Evolutionary conservation across 2,113 vertebrate species (phyloP).

Genomic region (Puma concolor): DNA sequence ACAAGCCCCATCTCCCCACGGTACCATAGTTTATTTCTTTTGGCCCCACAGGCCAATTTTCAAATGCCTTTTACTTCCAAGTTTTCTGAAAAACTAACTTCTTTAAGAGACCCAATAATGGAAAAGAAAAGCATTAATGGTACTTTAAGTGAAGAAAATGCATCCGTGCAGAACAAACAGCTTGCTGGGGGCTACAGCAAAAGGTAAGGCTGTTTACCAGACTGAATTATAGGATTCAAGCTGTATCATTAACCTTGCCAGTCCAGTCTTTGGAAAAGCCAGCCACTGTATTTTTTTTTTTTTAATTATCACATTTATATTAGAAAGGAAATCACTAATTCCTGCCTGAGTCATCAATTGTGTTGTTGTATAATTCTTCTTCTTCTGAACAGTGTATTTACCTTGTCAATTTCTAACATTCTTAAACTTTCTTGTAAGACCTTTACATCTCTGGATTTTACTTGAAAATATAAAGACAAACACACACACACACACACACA

Average conservation of each 20-base stretch:
- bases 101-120: constrained; percentile 1
- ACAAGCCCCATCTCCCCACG: background rate
- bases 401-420: constrained; percentile 6
- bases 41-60: constrained; percentile 13
- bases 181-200: constrained; percentile 55
- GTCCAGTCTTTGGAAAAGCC: constrained; percentile 45
- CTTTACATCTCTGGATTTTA: background rate
- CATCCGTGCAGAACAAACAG: constrained; percentile 64
- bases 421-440: background rate
- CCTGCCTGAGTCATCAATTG: background rate
- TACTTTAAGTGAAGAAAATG: constrained; percentile 69
- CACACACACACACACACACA: background rate
- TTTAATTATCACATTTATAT: constrained; percentile 20
- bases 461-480: constrained; percentile 42
- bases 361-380: background rate
- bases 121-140: constrained; percentile 56
- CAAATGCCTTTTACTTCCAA: constrained; percentile 52
- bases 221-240: constrained; percentile 29
- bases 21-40: constrained; percentile 17
- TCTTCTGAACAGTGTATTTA: constrained; percentile 47
- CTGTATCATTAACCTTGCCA: background rate
- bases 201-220: constrained; percentile 4
- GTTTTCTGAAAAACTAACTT: constrained; percentile 58
- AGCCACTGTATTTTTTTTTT: constrained; percentile 25
- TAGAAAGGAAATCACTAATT: constrained; percentile 50